These are phyloP conservation scores for Luscinia luscinia DNA, from an alignment of 2,797 vertebrate species.

Conservation along the genomic window DNA sequence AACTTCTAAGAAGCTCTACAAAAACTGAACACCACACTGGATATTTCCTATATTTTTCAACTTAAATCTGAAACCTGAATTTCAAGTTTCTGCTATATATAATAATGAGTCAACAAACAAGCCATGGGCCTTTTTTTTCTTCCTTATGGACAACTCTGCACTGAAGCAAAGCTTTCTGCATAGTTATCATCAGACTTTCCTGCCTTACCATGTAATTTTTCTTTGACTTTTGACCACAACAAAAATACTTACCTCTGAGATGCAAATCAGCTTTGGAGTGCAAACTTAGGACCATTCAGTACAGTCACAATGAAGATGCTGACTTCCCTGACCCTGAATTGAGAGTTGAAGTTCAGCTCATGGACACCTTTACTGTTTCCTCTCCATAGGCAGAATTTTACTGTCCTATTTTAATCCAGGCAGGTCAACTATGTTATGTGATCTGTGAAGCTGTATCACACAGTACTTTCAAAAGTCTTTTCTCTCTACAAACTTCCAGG, in stretches of 20 bases:
- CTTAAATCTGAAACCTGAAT: neutral
- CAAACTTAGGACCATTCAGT: neutral
- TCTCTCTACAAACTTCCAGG: neutral
- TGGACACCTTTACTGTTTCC: neutral
- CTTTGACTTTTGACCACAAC: neutral
- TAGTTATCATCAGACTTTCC: neutral
- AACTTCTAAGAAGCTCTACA: neutral
- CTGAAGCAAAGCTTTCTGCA: neutral
- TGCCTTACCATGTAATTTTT: neutral
- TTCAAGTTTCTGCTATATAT: neutral
- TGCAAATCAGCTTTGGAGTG: neutral
- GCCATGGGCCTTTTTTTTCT: neutral
- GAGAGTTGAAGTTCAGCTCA: neutral
- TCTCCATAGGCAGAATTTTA: neutral
- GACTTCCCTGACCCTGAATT: neutral
- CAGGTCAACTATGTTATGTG: neutral
- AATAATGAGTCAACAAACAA: neutral
- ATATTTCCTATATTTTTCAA: neutral
- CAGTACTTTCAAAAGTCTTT: neutral
- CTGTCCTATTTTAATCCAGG: neutral
- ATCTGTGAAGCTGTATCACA: neutral
- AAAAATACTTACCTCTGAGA: conserved; percentile 13
- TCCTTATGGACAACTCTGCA: neutral
- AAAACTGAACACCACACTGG: neutral
- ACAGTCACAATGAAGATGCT: neutral